A percentile compares a stretch with the other conserved stretches of the same genome.
Evolutionary conservation across 2,113 vertebrate species (phyloP).

Genomic region (Ammodytes dubius): DNA sequence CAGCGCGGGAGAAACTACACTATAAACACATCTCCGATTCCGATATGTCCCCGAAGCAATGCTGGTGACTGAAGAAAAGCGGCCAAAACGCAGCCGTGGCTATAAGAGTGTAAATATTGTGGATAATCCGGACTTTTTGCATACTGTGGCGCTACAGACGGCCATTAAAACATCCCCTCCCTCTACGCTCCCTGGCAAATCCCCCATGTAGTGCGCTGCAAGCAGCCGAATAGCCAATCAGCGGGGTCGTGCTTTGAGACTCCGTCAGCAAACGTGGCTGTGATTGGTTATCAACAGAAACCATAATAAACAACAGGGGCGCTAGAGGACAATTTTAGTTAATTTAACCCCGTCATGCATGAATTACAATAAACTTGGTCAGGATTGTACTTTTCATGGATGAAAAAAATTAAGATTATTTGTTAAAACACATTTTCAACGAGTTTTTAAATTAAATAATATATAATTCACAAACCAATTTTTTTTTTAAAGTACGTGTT

Average conservation of each 20-base stretch:
- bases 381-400: no score
- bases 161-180: conserved; percentile 85
- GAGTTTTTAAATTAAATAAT: no score
- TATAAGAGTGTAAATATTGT: conserved; percentile 30
- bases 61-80: background rate
- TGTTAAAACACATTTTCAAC: no score
- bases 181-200: conserved; percentile 72
- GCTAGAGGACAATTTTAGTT: conserved; percentile 33
- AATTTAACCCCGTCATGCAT: background rate
- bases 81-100: background rate
- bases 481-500: no score
- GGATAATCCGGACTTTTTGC: conserved; percentile 75
- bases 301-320: conserved; percentile 68
- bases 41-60: background rate
- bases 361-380: no score
- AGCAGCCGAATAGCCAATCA: conserved; percentile 63
- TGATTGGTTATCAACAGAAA: conserved; percentile 67
- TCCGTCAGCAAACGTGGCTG: conserved; percentile 37
- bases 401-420: no score
- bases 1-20: conserved; percentile 47
- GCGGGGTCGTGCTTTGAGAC: background rate
- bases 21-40: conserved; percentile 32
- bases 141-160: conserved; percentile 72
- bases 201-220: conserved; percentile 41
- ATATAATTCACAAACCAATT: no score